Percentiles rank a stretch among this genome's conserved stretches.
phyloP scores from a whole-genome alignment of 1,140 invertebrate species.

The Bombus terrestris region DNA sequence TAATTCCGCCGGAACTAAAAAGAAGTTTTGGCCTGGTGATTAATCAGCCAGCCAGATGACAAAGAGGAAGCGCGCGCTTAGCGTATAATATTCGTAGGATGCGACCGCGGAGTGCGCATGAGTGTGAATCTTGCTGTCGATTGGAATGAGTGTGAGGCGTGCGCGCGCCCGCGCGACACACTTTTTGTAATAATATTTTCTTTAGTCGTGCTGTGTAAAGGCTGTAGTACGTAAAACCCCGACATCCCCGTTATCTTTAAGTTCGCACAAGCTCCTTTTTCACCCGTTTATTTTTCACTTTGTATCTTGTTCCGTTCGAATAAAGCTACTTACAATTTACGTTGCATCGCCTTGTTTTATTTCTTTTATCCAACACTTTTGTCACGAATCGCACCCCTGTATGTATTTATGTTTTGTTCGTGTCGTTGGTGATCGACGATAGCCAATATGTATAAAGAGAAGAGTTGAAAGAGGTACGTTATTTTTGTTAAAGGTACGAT shows the following conservation, averaged over 20 bases:
- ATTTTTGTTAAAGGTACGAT: not conserved
- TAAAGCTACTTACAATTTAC: conserved; percentile 5
- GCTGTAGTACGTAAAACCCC: conserved; percentile 38
- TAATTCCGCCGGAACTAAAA: not conserved
- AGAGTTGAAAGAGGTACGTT: not conserved
- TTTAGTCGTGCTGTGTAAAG: conserved; percentile 36
- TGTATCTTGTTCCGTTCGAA: not conserved
- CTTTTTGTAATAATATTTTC: conserved; percentile 45
- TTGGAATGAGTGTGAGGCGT: conserved; percentile 38
- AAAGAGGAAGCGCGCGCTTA: conserved; percentile 37
- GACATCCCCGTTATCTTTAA: conserved; percentile 24
- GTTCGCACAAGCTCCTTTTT: conserved; percentile 3
- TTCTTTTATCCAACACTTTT: not conserved
- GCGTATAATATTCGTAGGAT: conserved; percentile 21
- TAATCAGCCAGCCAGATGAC: conserved; percentile 39
- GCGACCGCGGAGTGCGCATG: conserved; percentile 51
- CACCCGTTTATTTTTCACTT: conserved; percentile 15
- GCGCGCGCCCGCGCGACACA: conserved; percentile 35
- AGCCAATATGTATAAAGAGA: not conserved
- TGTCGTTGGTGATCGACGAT: not conserved
- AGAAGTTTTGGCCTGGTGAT: not conserved
- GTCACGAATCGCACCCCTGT: not conserved
- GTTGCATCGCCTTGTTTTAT: conserved; percentile 7
- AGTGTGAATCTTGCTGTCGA: conserved; percentile 51
- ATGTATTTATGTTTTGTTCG: not conserved